Conservation (phyloP, 2,113 vertebrate species). For the Nestor notabilis region DNA sequence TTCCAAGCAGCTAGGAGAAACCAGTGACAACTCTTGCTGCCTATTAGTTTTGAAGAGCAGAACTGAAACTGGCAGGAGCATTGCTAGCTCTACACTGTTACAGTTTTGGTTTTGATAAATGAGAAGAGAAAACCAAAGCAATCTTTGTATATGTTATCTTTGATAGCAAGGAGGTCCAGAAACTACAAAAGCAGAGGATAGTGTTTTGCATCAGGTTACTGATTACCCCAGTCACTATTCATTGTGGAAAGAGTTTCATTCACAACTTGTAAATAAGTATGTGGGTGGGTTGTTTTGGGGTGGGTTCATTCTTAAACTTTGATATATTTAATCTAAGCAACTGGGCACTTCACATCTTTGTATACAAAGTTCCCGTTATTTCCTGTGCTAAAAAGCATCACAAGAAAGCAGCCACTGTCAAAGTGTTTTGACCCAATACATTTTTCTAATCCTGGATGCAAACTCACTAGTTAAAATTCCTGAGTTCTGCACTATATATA, state of each 20-base stretch:
- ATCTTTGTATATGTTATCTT: neutral
- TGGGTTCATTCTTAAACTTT: neutral
- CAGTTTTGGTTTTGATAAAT: neutral
- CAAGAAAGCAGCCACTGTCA: neutral
- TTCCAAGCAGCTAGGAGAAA: neutral
- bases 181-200: neutral
- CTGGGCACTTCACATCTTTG: neutral
- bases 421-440: neutral
- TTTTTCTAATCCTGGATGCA: neutral
- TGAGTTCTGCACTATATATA: neutral
- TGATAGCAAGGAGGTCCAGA: neutral
- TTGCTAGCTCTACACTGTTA: neutral
- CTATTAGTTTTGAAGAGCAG: neutral
- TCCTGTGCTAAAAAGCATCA: neutral
- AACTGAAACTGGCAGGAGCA: neutral
- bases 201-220: neutral
- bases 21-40: neutral
- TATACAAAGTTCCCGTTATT: neutral
- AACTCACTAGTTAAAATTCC: neutral
- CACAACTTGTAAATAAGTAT: neutral
- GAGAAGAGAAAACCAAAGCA: neutral
- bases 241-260: neutral
- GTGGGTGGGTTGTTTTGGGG: neutral
- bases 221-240: neutral
- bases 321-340: neutral